A percentile compares a stretch with the other conserved stretches of the same genome.
phyloP scores from a whole-genome alignment of 2,888 invertebrate species.

The Spialia ferax region DNA sequence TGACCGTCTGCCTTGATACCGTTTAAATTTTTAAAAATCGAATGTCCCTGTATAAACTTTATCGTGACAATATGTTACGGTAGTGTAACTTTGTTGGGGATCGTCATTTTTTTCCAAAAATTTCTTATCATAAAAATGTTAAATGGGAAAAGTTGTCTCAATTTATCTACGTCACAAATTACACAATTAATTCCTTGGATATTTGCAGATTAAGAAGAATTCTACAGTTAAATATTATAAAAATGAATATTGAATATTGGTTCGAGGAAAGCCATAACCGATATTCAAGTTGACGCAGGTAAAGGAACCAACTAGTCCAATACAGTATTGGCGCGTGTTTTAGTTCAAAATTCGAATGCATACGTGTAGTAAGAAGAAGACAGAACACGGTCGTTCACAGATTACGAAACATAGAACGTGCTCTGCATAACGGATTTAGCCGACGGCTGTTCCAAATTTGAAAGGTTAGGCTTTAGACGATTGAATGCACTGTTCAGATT shows the following conservation, averaged over 20 bases:
- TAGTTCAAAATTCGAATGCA: conserved; percentile 28
- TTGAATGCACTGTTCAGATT: background rate
- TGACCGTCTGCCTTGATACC: conserved; percentile 38
- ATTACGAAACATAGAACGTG: conserved; percentile 28
- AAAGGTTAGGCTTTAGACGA: conserved; percentile 9
- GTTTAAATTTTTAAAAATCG: conserved; percentile 26
- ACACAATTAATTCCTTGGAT: too few species aligned
- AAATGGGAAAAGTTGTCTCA: too few species aligned
- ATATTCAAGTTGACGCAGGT: background rate
- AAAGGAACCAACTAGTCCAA: background rate
- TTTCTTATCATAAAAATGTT: too few species aligned
- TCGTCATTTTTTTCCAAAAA: too few species aligned
- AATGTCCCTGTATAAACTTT: conserved; percentile 47
- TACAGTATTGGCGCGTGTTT: background rate
- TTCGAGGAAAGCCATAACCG: background rate
- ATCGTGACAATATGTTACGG: conserved; percentile 1
- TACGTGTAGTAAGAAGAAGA: conserved; percentile 19
- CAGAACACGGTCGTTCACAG: conserved; percentile 24
- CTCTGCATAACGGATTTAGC: conserved; percentile 15
- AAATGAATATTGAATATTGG: background rate
- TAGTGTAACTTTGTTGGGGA: background rate
- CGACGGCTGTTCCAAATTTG: conserved; percentile 16
- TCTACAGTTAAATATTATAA: too few species aligned
- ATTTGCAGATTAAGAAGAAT: too few species aligned
- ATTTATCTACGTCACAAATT: too few species aligned